Evolutionary conservation across 2,113 vertebrate genomes (phyloP).

Genomic region (Emydura subglobosa): DNA sequence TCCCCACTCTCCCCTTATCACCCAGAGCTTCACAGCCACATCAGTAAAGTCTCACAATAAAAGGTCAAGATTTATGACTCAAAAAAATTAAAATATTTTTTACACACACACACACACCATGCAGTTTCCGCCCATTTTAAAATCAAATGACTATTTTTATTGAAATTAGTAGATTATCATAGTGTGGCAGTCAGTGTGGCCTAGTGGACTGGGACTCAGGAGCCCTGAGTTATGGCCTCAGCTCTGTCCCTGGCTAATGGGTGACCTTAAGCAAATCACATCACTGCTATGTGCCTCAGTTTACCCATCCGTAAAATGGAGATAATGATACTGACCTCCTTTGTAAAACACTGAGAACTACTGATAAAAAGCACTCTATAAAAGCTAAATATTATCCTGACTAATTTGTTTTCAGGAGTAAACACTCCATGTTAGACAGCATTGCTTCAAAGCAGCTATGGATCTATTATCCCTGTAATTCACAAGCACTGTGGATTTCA

Average conservation of each 20-base stretch:
- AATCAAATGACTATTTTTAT: background rate
- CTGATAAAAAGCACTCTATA: background rate
- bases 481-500: slow-evolving; percentile 24
- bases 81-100: background rate
- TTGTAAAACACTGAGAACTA: background rate
- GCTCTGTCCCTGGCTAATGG: background rate
- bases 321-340: background rate
- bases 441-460: slow-evolving; percentile 42
- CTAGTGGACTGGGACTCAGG: background rate
- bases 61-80: background rate
- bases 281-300: background rate
- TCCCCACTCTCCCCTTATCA: background rate
- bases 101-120: background rate
- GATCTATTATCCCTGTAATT: slow-evolving; percentile 37
- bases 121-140: background rate
- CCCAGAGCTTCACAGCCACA: background rate
- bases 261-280: background rate
- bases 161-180: background rate
- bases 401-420: slow-evolving; percentile 45
- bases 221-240: background rate
- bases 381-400: background rate
- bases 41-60: background rate
- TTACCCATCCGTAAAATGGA: background rate
- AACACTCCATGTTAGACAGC: slow-evolving; percentile 25
- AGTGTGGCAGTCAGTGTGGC: accelerated